These are phyloP conservation scores for Plebejus argus DNA, from an alignment of 2,888 invertebrate species.

Conservation along the genomic window DNA sequence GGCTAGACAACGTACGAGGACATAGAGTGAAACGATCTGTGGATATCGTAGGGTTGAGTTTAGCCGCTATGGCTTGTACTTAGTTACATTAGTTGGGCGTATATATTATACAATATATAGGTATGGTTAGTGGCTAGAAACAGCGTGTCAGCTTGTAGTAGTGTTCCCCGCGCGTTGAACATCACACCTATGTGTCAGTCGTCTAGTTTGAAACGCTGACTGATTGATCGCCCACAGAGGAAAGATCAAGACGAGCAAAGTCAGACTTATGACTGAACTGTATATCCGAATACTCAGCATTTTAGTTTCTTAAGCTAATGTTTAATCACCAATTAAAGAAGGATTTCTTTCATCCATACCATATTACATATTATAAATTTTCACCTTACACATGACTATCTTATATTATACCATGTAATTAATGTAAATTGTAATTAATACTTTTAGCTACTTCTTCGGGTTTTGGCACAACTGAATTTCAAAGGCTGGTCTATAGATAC, in stretches of 20 bases:
- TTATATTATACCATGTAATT: no score
- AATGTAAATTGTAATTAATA: no score
- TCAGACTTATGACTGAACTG: background rate
- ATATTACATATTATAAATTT: no score
- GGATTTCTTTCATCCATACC: no score
- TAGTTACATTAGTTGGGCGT: background rate
- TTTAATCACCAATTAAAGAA: no score
- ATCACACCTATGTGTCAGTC: conserved; percentile 13
- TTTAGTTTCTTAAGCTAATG: background rate
- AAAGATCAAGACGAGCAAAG: background rate
- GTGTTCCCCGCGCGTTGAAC: background rate
- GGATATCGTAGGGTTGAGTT: background rate
- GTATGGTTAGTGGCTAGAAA: background rate
- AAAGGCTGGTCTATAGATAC: no score
- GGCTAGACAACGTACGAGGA: conserved; percentile 29
- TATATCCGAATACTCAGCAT: background rate
- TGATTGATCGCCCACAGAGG: background rate
- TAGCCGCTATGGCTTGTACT: conserved; percentile 1
- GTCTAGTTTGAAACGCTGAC: conserved; percentile 1
- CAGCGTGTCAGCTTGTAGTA: background rate
- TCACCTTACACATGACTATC: no score
- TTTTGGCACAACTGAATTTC: no score
- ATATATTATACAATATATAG: no score
- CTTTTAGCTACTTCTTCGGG: no score
- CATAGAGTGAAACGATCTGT: conserved; percentile 28